Evolutionary conservation across 1,140 invertebrate genomes (phyloP).

Genomic region (Caenorhabditis latens): DNA sequence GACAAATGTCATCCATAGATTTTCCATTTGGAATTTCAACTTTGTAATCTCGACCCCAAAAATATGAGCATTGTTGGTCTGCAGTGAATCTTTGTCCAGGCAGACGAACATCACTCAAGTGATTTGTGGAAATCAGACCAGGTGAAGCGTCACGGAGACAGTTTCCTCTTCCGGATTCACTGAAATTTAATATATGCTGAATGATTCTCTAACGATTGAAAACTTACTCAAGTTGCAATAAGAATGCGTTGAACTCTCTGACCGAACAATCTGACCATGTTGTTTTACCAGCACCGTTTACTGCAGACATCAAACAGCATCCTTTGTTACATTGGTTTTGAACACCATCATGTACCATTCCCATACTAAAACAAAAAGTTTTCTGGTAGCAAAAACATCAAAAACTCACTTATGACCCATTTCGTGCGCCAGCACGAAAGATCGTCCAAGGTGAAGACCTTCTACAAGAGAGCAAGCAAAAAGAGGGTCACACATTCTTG

Average conservation of each 20-base stretch:
- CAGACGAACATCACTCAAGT: conserved; percentile 72
- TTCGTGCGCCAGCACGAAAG: conserved; percentile 77
- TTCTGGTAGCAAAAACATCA: not conserved
- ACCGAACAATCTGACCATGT: conserved; percentile 77
- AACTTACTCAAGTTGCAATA: conserved; percentile 76
- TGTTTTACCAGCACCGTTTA: conserved; percentile 78
- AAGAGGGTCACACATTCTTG: conserved; percentile 77
- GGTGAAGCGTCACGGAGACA: conserved; percentile 73
- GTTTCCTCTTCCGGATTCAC: conserved; percentile 77
- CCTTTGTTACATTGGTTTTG: conserved; percentile 76
- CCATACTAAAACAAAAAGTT: conserved; percentile 71
- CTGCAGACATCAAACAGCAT: conserved; percentile 77
- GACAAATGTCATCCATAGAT: conserved; percentile 75
- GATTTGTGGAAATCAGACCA: conserved; percentile 70
- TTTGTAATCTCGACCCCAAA: conserved; percentile 76
- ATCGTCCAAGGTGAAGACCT: conserved; percentile 75
- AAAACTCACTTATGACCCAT: conserved; percentile 77
- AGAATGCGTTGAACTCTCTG: conserved; percentile 77
- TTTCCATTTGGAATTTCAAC: conserved; percentile 76
- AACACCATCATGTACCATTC: conserved; percentile 78
- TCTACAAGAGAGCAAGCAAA: conserved; percentile 77
- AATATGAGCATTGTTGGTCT: conserved; percentile 78
- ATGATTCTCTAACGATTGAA: not conserved
- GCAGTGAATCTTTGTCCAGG: conserved; percentile 77
- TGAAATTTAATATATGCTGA: conserved; percentile 64